phyloP scores from a whole-genome alignment of 2,888 invertebrate genomes.

The Pasiphila rectangulata region DNA sequence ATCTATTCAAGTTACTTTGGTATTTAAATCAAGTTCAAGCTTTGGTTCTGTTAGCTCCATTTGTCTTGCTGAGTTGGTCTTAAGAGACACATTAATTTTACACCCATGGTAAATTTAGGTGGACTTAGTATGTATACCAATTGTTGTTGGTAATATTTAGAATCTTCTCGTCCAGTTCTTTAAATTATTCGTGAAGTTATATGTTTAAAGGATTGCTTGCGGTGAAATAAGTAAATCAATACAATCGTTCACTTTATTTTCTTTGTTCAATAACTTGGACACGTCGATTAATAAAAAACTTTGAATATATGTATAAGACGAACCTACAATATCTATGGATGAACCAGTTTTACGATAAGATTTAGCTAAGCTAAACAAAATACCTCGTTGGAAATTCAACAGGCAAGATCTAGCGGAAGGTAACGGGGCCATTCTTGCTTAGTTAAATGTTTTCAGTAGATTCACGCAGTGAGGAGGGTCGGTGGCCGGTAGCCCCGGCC shows the following conservation, averaged over 20 bases:
- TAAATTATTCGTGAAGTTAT: no score
- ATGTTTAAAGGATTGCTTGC: no score
- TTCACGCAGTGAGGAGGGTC: conserved; percentile 71
- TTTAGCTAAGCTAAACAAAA: conserved; percentile 3
- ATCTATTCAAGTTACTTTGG: conserved; percentile 21
- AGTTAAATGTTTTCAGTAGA: conserved; percentile 71
- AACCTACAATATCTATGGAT: no score
- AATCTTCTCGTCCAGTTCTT: no score
- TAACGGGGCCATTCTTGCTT: conserved; percentile 20
- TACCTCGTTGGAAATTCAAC: conserved; percentile 16
- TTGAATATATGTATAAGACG: no score
- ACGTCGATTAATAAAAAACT: no score
- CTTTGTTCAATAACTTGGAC: no score
- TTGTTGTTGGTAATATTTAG: background rate
- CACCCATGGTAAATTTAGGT: conserved; percentile 2
- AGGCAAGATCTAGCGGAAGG: conserved; percentile 11
- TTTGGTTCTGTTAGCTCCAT: conserved; percentile 5
- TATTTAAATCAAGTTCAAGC: conserved; percentile 13
- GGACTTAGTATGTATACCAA: background rate
- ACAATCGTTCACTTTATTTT: no score
- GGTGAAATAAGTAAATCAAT: no score
- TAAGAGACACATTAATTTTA: conserved; percentile 2
- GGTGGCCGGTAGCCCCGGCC: conserved; percentile 59
- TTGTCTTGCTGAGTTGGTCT: conserved; percentile 7
- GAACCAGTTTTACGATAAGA: background rate